phyloP scores from a whole-genome alignment of 2,113 vertebrate genomes.

The Chloebia gouldiae region DNA sequence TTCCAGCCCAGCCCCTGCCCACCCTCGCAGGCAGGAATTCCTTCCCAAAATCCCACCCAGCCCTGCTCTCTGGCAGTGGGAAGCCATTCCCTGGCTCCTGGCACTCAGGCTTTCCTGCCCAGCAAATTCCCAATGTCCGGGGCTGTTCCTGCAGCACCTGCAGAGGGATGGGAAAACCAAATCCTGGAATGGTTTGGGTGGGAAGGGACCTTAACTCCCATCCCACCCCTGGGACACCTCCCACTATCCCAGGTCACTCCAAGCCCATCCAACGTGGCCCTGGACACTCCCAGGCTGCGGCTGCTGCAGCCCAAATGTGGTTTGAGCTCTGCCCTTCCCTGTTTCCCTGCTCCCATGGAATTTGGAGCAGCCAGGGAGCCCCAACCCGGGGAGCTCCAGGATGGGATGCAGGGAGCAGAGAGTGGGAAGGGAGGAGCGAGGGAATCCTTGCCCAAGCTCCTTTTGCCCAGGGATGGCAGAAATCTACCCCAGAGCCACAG shows the following conservation, averaged over 20 bases:
- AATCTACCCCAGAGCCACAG: neutral
- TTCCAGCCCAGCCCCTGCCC: neutral
- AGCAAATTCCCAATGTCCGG: neutral
- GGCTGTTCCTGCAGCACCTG: neutral
- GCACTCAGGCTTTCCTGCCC: neutral
- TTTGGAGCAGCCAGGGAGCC: neutral
- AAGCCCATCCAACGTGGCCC: neutral
- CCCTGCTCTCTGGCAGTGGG: neutral
- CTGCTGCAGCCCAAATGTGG: rapidly evolving
- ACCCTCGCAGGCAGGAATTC: neutral
- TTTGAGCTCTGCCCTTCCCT: neutral
- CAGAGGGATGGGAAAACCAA: neutral
- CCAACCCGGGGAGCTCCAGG: neutral
- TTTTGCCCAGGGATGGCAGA: neutral
- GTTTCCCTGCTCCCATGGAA: neutral
- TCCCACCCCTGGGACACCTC: neutral
- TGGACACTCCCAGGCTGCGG: neutral
- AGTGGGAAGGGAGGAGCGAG: neutral
- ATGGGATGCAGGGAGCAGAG: rapidly evolving
- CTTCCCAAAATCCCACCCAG: rapidly evolving
- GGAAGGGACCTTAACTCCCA: neutral
- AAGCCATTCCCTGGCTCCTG: neutral
- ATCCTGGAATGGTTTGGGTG: neutral
- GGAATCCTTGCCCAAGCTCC: neutral
- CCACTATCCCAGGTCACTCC: neutral